phyloP scores from a whole-genome alignment of 2,113 vertebrate species.

The Coreoperca whiteheadi region DNA sequence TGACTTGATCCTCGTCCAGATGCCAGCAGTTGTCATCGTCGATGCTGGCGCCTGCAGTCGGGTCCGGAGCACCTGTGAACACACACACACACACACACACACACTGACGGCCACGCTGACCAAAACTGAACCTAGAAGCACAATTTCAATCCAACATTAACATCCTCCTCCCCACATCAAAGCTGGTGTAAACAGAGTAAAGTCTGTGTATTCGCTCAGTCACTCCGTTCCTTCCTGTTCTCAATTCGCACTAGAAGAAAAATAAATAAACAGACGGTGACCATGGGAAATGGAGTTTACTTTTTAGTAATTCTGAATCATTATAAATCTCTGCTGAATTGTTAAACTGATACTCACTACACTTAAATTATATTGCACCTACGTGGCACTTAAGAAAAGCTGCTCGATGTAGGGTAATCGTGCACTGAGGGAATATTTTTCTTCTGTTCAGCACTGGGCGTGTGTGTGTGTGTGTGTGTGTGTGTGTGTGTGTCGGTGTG shows the following conservation, averaged over 20 bases:
- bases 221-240: slow-evolving; percentile 9
- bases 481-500: no score
- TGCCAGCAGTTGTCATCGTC: slow-evolving; percentile 99
- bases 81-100: slow-evolving; percentile 16
- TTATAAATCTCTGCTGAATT: not conserved
- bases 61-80: slow-evolving; percentile 92
- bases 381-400: slow-evolving; percentile 19
- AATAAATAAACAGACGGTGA: slow-evolving; percentile 29
- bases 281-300: slow-evolving; percentile 41
- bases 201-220: slow-evolving; percentile 3
- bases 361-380: slow-evolving; percentile 29
- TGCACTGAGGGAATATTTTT: slow-evolving; percentile 39
- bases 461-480: no score
- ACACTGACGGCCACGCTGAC: no score
- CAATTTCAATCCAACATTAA: not conserved
- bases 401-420: slow-evolving; percentile 24
- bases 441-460: slow-evolving; percentile 19
- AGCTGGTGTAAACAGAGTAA: slow-evolving; percentile 22
- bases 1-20: slow-evolving; percentile 97
- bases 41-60: slow-evolving; percentile 97
- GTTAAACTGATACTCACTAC: not conserved
- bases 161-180: slow-evolving; percentile 27
- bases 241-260: not conserved
- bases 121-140: not conserved
- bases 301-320: slow-evolving; percentile 1